Base-by-base conservation (phyloP, 35 echinoderm and acorn worm genomes). In the Lytechinus variegatus region DNA sequence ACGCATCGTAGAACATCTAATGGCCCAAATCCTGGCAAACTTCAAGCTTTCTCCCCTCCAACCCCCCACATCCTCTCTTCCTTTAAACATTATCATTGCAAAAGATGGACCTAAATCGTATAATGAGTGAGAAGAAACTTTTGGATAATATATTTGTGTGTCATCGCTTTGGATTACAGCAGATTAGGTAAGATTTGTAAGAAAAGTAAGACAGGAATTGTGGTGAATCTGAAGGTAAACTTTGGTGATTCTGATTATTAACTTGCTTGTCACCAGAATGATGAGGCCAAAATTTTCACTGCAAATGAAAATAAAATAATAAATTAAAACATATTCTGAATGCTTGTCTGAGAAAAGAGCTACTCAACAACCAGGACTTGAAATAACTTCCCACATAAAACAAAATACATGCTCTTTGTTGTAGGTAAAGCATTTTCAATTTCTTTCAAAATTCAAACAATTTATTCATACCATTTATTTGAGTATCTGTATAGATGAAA, bases 21-120 rank as follows among this genome's bases (percentile, higher is more conserved):
- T 90, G 88, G 88, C 88, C 88, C 52, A 54, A 90, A 90, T 90
- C 88, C 88, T 90, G 88, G 28, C 88, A 52, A 54, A 44, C 88
- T 44, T 54, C 28, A 90, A 90, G 52, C 88, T 90, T 90, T 54
- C 88, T 54, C 88, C 52, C 88, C 88, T 90, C 52, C 52, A 44
- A 54, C 88, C 88, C 88, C 52, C 88, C 5, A 90, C 52, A 90
- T 90, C 28, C 28, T 90, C 88, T 52, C 29, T 90, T 90, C 52
- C 27, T 90, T 90, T n/a, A 89, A 90, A 90, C 28, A 90, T 90
- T 54, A 51, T 90, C 12, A 71, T 24, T 7, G n/a, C 5, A 79
- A 79, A 79, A n/a, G 66, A 27, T 79, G 66, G 16, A 79, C 66
- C 66, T 24, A 79, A 79, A 79, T 79, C 66, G 8, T 79, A 79